A percentile compares a stretch with the other conserved stretches of the same genome.
phyloP scores from a whole-genome alignment of 1,140 invertebrate genomes.

The Sycophaga agraensis region DNA sequence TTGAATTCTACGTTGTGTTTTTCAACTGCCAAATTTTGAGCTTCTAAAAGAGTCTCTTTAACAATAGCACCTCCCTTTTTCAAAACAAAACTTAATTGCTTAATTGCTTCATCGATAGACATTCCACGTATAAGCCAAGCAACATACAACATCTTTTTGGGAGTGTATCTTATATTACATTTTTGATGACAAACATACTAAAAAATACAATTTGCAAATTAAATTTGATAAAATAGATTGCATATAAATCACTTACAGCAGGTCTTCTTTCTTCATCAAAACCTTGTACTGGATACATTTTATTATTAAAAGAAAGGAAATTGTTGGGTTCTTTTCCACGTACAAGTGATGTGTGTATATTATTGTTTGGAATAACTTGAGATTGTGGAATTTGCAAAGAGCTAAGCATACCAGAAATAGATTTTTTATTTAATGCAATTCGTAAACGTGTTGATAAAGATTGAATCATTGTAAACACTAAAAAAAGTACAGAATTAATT shows the following conservation, averaged over 20 bases:
- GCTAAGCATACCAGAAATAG: not conserved
- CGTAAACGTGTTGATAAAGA: not conserved
- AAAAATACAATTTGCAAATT: conserved; percentile 36
- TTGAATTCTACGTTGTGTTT: conserved; percentile 93
- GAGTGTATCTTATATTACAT: conserved; percentile 84
- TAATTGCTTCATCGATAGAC: conserved; percentile 90
- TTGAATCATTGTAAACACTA: conserved; percentile 14
- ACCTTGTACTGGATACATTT: conserved; percentile 75
- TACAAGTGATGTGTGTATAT: conserved; percentile 28
- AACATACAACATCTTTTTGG: conserved; percentile 90
- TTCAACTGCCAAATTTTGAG: conserved; percentile 82
- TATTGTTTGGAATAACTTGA: conserved; percentile 6
- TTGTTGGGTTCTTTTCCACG: not conserved
- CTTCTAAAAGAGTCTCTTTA: conserved; percentile 83
- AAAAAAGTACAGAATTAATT: not conserved
- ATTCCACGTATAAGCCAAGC: conserved; percentile 85
- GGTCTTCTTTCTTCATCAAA: conserved; percentile 75
- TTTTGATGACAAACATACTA: conserved; percentile 86
- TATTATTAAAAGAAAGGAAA: conserved; percentile 71
- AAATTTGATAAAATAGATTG: not conserved
- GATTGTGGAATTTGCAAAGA: not conserved
- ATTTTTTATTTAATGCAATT: not conserved
- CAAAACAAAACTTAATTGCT: conserved; percentile 80
- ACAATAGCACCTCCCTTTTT: conserved; percentile 82
- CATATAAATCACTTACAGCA: conserved; percentile 67